phyloP scores from a whole-genome alignment of 2,888 invertebrate genomes.

The Onchidella celtica region DNA sequence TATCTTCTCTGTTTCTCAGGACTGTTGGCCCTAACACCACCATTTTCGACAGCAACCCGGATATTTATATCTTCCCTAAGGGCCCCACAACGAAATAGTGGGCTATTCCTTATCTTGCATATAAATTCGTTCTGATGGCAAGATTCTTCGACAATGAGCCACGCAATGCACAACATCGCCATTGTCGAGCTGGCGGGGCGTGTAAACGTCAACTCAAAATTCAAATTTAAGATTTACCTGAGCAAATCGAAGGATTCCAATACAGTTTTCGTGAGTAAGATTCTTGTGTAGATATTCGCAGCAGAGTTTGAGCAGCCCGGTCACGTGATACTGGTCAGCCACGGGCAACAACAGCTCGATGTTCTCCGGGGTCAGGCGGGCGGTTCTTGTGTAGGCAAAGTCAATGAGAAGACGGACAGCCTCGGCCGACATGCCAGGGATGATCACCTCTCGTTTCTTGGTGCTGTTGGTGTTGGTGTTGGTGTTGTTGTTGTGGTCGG shows the following conservation, averaged over 20 bases:
- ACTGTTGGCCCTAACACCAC: too few relatives aligned
- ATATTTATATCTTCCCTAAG: not conserved
- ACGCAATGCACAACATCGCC: not conserved
- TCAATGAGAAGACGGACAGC: conserved; percentile 90
- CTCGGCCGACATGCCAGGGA: conserved; percentile 89
- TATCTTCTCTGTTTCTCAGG: not conserved
- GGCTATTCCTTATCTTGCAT: not conserved
- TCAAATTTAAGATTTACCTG: too few relatives aligned
- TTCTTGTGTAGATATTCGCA: conserved; percentile 87
- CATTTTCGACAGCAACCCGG: not conserved
- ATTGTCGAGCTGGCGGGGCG: not conserved
- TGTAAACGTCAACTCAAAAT: too few relatives aligned
- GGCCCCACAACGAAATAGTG: not conserved
- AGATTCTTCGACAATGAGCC: not conserved
- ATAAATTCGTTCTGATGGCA: not conserved
- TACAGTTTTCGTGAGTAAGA: conserved; percentile 83
- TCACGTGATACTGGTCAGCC: conserved; percentile 93
- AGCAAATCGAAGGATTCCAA: conserved; percentile 81
- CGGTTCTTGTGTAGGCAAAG: conserved; percentile 91
- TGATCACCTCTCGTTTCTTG: conserved; percentile 82
- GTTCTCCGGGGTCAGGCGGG: conserved; percentile 88
- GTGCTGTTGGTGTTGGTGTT: conserved; percentile 38
- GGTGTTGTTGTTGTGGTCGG: too few relatives aligned
- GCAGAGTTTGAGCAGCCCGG: conserved; percentile 90
- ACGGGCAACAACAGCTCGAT: conserved; percentile 87